phyloP scores from a whole-genome alignment of 2,113 vertebrate species.

The Ceyx margarethae region DNA sequence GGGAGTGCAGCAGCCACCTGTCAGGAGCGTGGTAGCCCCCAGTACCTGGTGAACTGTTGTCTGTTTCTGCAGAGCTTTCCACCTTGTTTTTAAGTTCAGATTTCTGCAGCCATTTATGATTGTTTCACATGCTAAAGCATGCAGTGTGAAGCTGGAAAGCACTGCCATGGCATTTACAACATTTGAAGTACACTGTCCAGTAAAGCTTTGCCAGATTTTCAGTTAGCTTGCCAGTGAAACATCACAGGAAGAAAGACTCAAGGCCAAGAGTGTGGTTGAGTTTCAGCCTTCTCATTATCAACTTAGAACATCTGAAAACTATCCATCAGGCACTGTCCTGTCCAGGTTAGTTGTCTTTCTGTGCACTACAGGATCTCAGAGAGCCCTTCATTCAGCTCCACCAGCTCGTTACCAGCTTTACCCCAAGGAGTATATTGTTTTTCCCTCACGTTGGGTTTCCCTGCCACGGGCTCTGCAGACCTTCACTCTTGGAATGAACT shows the following conservation, averaged over 20 bases:
- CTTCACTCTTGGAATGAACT: not conserved
- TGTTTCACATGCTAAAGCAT: not conserved
- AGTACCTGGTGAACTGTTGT: not conserved
- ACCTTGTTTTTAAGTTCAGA: not conserved
- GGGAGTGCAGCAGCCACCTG: not conserved
- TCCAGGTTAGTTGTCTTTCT: not conserved
- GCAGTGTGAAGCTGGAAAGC: not conserved
- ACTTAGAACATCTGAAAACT: not conserved
- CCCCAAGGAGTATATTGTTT: not conserved
- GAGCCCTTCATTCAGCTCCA: not conserved
- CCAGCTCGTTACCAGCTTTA: not conserved
- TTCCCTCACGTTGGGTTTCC: not conserved
- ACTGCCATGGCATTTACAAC: not conserved
- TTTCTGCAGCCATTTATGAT: not conserved
- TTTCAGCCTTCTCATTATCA: constrained; percentile 5
- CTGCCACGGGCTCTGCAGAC: not conserved
- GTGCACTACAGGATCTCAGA: not conserved
- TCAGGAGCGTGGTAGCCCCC: not conserved
- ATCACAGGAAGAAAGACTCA: not conserved
- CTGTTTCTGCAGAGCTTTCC: not conserved
- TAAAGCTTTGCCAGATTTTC: constrained; percentile 16
- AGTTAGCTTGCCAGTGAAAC: not conserved
- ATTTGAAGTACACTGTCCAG: not conserved
- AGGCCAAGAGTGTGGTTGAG: not conserved
- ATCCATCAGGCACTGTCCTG: not conserved